Evolutionary conservation across 1,140 invertebrate species (phyloP).

Genomic region (Arion vulgaris): DNA sequence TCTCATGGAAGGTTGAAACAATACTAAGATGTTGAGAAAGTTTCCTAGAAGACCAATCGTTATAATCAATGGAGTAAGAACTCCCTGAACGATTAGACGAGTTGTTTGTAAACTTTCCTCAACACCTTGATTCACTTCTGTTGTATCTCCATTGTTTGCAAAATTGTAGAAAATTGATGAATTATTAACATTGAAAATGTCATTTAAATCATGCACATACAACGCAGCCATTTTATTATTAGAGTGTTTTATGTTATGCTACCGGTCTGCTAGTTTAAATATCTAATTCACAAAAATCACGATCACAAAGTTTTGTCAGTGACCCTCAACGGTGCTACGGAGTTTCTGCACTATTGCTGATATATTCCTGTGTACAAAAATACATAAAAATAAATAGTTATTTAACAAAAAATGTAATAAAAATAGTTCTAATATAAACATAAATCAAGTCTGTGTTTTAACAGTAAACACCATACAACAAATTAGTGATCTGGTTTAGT

Average conservation of each 20-base stretch:
- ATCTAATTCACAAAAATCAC: not conserved
- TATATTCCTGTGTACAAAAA: too few relatives aligned
- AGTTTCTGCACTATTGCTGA: too few relatives aligned
- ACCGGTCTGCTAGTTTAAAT: not conserved
- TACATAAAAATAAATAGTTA: not conserved
- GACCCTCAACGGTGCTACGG: not conserved
- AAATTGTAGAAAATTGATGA: not conserved
- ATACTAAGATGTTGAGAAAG: slow-evolving; percentile 63
- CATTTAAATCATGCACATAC: not conserved
- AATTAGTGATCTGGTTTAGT: too few relatives aligned
- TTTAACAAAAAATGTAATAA: too few relatives aligned
- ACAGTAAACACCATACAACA: too few relatives aligned
- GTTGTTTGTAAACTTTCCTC: slow-evolving; percentile 46
- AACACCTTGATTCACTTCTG: not conserved
- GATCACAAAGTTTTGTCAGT: not conserved
- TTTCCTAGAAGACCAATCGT: slow-evolving; percentile 60
- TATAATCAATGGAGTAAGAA: slow-evolving; percentile 72
- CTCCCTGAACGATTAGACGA: slow-evolving; percentile 55
- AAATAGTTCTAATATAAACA: too few relatives aligned
- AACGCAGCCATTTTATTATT: not conserved
- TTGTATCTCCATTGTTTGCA: not conserved
- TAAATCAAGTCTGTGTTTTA: too few relatives aligned
- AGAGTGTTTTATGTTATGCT: not conserved
- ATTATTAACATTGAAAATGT: not conserved
- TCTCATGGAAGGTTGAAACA: slow-evolving; percentile 82